phyloP scores from a whole-genome alignment of 2,888 invertebrate genomes.

The Scaeva pyrastri region DNA sequence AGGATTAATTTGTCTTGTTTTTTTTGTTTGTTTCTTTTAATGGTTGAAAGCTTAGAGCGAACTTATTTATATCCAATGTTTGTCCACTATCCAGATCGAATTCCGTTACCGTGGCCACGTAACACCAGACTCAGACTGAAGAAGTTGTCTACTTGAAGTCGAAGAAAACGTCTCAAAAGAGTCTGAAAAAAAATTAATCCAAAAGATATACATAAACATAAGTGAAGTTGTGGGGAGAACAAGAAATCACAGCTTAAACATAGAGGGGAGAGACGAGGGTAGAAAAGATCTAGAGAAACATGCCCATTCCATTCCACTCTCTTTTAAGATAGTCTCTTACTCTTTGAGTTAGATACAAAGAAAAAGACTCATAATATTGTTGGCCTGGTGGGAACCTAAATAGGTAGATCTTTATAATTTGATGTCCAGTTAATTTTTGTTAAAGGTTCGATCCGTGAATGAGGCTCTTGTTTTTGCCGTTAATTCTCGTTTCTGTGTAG shows the following conservation, averaged over 20 bases:
- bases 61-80: not conserved
- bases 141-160: constrained; percentile 37
- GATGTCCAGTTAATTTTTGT: constrained; percentile 62
- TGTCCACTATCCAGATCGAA: not conserved
- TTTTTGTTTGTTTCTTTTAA: constrained; percentile 16
- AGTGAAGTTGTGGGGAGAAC: constrained; percentile 3
- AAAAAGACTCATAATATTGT: constrained; percentile 8
- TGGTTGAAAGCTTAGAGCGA: constrained; percentile 21
- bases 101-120: constrained; percentile 69
- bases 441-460: constrained; percentile 41
- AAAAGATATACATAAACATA: not conserved
- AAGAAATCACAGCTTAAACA: constrained; percentile 47
- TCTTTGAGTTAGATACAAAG: constrained; percentile 31
- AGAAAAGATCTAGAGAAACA: too few species aligned
- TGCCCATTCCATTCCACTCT: too few species aligned
- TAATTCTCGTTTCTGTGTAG: not conserved
- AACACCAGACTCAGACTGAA: constrained; percentile 69
- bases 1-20: not conserved
- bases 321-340: constrained; percentile 55
- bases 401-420: constrained; percentile 15
- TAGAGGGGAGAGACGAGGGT: too few species aligned
- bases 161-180: constrained; percentile 49
- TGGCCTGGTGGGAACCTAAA: constrained; percentile 3
- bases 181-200: constrained; percentile 47
- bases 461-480: constrained; percentile 2